A percentile compares a stretch with the other conserved stretches of the same genome.
phyloP scores from a whole-genome alignment of 2,113 vertebrate species.

The Urocolius indicus region DNA sequence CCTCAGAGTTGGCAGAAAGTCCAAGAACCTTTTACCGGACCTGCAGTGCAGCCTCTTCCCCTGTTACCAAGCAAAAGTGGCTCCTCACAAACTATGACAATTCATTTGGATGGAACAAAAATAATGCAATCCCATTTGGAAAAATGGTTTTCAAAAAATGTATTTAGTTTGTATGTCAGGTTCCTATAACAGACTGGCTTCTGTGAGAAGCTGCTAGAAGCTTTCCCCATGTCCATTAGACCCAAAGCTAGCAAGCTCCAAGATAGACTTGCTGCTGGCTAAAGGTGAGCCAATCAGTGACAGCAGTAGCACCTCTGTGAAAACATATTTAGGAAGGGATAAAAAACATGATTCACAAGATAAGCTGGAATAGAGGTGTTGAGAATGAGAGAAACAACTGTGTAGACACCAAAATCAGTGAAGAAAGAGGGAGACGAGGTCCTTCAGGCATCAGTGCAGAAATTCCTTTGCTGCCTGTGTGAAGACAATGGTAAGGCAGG shows the following conservation, averaged over 20 bases:
- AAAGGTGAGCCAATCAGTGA: not conserved
- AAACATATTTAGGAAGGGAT: not conserved
- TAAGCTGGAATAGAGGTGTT: not conserved
- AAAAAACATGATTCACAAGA: not conserved
- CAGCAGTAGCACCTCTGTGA: not conserved
- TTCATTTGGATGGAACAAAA: not conserved
- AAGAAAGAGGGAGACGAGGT: not conserved
- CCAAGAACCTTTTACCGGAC: too few species aligned
- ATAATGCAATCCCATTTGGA: not conserved
- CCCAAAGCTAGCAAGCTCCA: not conserved
- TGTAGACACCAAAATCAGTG: not conserved
- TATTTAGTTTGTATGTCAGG: not conserved
- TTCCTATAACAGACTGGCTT: too few species aligned
- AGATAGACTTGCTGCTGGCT: fast-evolving
- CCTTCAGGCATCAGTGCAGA: fast-evolving
- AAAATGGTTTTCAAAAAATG: not conserved
- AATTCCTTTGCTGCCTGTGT: not conserved
- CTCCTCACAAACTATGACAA: too few species aligned
- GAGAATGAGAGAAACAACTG: not conserved
- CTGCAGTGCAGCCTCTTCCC: too few species aligned
- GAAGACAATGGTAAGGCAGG: not conserved
- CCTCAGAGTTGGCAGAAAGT: too few species aligned
- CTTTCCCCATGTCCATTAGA: fast-evolving
- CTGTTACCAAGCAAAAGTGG: too few species aligned
- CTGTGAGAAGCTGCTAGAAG: not conserved